Percentiles rank a stretch among this genome's conserved stretches.
phyloP scores from a whole-genome alignment of 2,113 vertebrate species.

The Catharus bicknelli region DNA sequence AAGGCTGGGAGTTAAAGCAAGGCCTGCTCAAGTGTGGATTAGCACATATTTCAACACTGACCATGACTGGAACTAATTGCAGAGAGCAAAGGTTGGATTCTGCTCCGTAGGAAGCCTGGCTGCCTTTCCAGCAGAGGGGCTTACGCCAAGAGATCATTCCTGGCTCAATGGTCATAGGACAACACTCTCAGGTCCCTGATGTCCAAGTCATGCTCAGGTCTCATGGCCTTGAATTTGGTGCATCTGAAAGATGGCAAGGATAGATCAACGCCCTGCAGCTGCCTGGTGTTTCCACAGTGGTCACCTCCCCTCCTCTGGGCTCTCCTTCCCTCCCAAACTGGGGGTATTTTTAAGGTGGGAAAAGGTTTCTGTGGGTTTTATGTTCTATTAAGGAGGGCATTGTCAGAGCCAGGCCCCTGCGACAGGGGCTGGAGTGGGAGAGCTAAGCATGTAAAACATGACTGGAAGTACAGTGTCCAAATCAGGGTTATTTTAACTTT shows the following conservation, averaged over 20 bases:
- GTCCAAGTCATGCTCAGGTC: background rate
- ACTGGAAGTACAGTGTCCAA: background rate
- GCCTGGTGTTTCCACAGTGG: background rate
- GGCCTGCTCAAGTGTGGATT: background rate
- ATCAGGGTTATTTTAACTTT: background rate
- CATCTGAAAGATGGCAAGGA: background rate
- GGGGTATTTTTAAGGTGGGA: background rate
- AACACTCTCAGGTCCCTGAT: background rate
- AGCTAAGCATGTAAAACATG: background rate
- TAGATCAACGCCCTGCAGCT: background rate
- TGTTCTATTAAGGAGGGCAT: background rate
- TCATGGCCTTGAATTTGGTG: background rate
- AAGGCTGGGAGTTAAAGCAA: background rate
- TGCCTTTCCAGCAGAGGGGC: background rate
- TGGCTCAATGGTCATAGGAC: background rate
- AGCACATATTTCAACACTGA: background rate
- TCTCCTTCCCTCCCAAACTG: background rate
- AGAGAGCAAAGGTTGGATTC: background rate
- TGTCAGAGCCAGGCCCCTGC: background rate
- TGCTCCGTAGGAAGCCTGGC: background rate
- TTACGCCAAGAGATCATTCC: background rate
- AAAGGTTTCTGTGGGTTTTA: background rate
- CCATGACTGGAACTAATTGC: background rate
- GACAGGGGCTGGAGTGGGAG: background rate
- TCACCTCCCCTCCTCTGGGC: background rate